These are phyloP conservation scores for Parthenolecanium corni DNA, from an alignment of 2,888 invertebrate genomes.

Conservation along the genomic window DNA sequence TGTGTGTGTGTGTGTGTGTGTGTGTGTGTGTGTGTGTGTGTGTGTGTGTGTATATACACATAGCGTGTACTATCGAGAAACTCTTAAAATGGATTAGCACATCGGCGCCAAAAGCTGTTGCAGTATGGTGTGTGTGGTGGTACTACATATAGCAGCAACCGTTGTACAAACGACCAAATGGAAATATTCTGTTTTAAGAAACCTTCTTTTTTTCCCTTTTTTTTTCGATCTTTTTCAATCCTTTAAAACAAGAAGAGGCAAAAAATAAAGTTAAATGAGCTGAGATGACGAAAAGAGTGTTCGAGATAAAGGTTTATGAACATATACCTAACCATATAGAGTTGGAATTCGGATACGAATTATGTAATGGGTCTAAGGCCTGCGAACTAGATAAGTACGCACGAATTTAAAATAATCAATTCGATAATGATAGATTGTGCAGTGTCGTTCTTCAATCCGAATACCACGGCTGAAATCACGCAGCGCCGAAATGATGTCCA, in stretches of 20 bases:
- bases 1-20: no score
- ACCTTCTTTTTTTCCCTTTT: neutral
- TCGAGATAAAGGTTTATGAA: neutral
- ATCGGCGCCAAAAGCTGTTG: slow-evolving; percentile 18
- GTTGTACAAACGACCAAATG: neutral
- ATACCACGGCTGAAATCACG: neutral
- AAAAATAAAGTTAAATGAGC: neutral
- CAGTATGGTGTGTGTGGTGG: no score
- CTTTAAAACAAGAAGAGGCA: slow-evolving; percentile 1
- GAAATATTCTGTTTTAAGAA: slow-evolving; percentile 10
- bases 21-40: no score
- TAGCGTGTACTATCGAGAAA: neutral
- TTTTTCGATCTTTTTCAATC: no score
- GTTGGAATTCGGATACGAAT: no score
- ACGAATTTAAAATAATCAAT: no score
- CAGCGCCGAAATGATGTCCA: neutral
- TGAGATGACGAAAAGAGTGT: neutral
- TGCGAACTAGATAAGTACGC: no score
- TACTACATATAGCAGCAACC: neutral
- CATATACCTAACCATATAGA: no score
- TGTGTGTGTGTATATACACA: no score
- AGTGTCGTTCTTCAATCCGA: no score
- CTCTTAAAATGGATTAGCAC: slow-evolving; percentile 12
- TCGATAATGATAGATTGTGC: no score
- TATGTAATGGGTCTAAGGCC: no score